Percentiles rank a stretch among this genome's conserved stretches.
phyloP scores from a whole-genome alignment of 64 coral and sea anemone genomes.

The Montipora cactus region DNA sequence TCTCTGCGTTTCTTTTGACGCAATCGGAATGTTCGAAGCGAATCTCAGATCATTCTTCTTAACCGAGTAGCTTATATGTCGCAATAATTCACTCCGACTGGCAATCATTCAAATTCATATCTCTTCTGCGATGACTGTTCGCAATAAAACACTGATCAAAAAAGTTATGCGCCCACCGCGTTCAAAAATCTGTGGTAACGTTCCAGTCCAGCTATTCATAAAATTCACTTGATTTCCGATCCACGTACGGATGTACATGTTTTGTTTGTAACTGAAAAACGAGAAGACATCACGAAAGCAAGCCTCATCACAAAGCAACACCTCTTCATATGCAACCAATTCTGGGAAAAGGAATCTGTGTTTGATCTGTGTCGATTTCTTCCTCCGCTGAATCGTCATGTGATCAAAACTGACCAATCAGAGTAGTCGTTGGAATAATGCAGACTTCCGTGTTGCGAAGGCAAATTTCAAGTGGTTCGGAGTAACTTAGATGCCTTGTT shows the following conservation, averaged over 20 bases:
- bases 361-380: not conserved
- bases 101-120: no score
- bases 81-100: no score
- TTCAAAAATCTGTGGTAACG: not conserved
- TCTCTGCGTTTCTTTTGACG: no score
- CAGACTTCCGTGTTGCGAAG: slow-evolving; percentile 30
- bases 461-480: not conserved
- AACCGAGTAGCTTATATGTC: no score
- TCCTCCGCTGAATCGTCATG: not conserved
- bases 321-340: not conserved
- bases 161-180: not conserved
- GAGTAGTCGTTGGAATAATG: not conserved
- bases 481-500: not conserved
- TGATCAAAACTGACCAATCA: slow-evolving; percentile 31
- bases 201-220: no score
- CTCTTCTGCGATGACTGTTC: no score
- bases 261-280: no score
- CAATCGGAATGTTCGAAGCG: no score
- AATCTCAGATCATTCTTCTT: no score
- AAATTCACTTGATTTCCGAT: not conserved
- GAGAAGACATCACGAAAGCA: no score
- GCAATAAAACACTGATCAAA: no score
- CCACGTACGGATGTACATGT: not conserved
- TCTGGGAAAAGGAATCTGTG: not conserved
- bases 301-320: no score